Percentiles rank a stretch among this genome's conserved stretches.
Conservation (phyloP, 2,888 invertebrate species). For the Netelia melanura region DNA sequence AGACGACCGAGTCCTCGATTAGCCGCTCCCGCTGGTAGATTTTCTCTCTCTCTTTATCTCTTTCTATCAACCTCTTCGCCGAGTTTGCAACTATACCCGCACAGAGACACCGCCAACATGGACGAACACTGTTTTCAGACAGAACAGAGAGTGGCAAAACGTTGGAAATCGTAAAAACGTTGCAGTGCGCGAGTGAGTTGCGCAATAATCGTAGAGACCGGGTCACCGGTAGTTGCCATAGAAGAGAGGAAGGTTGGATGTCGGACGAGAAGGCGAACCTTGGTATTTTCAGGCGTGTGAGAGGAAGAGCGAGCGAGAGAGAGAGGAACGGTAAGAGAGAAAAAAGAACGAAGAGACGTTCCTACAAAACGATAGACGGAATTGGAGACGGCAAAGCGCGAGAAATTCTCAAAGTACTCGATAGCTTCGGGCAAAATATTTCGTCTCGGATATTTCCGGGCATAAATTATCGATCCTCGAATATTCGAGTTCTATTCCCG, state of each 20-base stretch:
- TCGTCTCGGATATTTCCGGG: conserved; percentile 42
- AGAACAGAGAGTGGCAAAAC: background rate
- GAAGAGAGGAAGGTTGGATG: conserved; percentile 50
- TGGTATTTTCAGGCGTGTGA: conserved; percentile 59
- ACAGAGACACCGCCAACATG: conserved; percentile 1
- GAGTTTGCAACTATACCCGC: conserved; percentile 27
- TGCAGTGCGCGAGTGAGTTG: conserved; percentile 41
- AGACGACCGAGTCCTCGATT: conserved; percentile 50
- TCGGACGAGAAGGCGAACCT: conserved; percentile 54
- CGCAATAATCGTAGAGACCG: conserved; percentile 57
- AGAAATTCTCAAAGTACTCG: conserved; percentile 39
- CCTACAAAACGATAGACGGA: conserved; percentile 5
- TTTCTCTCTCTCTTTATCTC: background rate
- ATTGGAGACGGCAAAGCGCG: background rate
- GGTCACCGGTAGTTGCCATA: conserved; percentile 30
- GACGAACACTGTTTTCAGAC: background rate
- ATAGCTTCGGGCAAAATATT: conserved; percentile 23
- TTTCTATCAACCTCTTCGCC: background rate
- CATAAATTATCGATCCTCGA: conserved; percentile 16
- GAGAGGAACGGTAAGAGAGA: background rate
- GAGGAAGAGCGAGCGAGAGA: conserved; percentile 15
- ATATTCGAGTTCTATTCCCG: background rate
- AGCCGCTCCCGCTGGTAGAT: conserved; percentile 42
- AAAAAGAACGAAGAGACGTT: conserved; percentile 4
- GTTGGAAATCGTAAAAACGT: conserved; percentile 63